A percentile compares a stretch with the other conserved stretches of the same genome.
These are phyloP conservation scores for Grallaria varia DNA, from an alignment of 2,113 vertebrate species.

Conservation along the genomic window DNA sequence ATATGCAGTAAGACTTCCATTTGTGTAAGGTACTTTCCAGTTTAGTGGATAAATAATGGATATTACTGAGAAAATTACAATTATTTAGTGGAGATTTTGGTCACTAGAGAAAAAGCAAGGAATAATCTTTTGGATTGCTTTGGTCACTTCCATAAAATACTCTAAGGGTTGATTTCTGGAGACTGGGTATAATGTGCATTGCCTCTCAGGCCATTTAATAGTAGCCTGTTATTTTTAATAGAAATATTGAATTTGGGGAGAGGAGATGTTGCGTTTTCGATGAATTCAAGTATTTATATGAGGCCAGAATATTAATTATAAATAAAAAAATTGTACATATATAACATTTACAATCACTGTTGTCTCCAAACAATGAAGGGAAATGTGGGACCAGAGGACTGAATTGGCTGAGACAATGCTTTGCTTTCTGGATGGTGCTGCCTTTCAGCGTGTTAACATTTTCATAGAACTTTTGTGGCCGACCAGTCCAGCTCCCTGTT, in stretches of 20 bases:
- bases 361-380: background rate
- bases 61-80: background rate
- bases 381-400: background rate
- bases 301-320: background rate
- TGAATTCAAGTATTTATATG: background rate
- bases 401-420: background rate
- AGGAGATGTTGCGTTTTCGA: background rate
- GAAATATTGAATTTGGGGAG: background rate
- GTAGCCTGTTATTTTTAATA: background rate
- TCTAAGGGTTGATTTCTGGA: background rate
- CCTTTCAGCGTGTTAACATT: background rate
- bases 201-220: background rate
- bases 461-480: background rate
- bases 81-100: background rate
- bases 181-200: background rate
- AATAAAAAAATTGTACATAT: background rate
- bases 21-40: background rate
- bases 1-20: background rate
- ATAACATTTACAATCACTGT: background rate
- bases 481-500: background rate
- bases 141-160: background rate
- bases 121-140: background rate
- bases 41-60: background rate
- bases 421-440: background rate
- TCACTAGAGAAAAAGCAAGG: background rate